A percentile compares a stretch with the other conserved stretches of the same genome.
phyloP scores from a whole-genome alignment of 2,888 invertebrate genomes.

The Gasteruption jaculator region DNA sequence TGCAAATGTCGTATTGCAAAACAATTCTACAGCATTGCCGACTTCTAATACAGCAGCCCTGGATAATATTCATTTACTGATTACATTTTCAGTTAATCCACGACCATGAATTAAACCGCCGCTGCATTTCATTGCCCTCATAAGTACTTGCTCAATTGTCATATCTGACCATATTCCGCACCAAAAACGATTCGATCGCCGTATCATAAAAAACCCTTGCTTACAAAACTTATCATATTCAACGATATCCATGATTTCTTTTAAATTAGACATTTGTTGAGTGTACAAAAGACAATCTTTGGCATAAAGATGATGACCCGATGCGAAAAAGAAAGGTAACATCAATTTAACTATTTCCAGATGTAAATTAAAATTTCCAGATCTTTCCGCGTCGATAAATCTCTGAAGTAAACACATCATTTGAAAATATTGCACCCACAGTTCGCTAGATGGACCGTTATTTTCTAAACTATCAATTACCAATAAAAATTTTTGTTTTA shows the following conservation, averaged over 20 bases:
- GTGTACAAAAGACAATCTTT: slow-evolving; percentile 33
- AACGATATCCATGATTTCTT: slow-evolving; percentile 23
- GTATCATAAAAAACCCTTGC: slow-evolving; percentile 24
- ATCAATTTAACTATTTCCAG: slow-evolving; percentile 24
- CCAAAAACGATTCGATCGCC: slow-evolving; percentile 23
- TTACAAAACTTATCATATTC: slow-evolving; percentile 26
- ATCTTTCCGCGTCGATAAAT: slow-evolving; percentile 34
- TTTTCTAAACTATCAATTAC: too few species aligned
- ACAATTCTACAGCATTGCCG: slow-evolving; percentile 29
- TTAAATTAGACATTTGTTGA: slow-evolving; percentile 31
- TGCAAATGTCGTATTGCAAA: slow-evolving; percentile 27
- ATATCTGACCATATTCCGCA: slow-evolving; percentile 26
- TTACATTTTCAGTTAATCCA: slow-evolving; percentile 30
- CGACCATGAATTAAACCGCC: slow-evolving; percentile 31
- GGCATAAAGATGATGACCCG: slow-evolving; percentile 31
- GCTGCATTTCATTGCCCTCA: slow-evolving; percentile 30
- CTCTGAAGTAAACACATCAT: slow-evolving; percentile 30
- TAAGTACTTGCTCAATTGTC: slow-evolving; percentile 22
- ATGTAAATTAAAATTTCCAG: slow-evolving; percentile 34
- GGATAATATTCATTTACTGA: slow-evolving; percentile 30
- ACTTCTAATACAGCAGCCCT: slow-evolving; percentile 29
- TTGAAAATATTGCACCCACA: slow-evolving; percentile 33
- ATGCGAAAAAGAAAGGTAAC: slow-evolving; percentile 24
- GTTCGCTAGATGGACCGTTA: too few species aligned
- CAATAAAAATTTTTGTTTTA: too few species aligned